Evolutionary conservation across 2,113 vertebrate genomes (phyloP).

Genomic region (Acrocephalus kingi): DNA sequence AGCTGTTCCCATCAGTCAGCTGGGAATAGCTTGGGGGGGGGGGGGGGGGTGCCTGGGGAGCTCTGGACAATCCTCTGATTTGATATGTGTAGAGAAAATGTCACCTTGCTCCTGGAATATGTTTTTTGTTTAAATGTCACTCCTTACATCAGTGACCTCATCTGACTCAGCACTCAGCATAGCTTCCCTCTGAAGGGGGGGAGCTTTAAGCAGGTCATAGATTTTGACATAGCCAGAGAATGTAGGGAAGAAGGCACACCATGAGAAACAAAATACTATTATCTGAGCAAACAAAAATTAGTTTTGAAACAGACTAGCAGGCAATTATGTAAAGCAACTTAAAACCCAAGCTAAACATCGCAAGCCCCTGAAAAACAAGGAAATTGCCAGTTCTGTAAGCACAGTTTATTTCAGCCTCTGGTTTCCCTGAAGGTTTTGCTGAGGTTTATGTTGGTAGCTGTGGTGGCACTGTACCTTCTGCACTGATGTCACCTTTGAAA

Average conservation of each 20-base stretch:
- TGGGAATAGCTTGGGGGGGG: not conserved
- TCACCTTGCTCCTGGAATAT: slow-evolving; percentile 5
- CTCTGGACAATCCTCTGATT: not conserved
- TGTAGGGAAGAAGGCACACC: not conserved
- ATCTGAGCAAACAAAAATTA: not conserved
- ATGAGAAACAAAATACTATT: not conserved
- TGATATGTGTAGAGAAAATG: slow-evolving; percentile 22
- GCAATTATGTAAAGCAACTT: not conserved
- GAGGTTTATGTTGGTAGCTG: not conserved
- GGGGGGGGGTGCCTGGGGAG: not conserved
- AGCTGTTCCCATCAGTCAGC: slow-evolving; percentile 36
- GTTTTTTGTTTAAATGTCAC: slow-evolving; percentile 12
- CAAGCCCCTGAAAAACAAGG: not conserved
- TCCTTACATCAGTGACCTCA: not conserved
- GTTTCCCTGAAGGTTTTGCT: not conserved
- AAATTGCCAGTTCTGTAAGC: not conserved
- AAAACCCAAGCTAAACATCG: not conserved
- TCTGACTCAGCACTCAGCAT: slow-evolving; percentile 21
- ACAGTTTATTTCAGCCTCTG: not conserved
- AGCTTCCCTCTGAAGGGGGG: not conserved
- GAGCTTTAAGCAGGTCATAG: not conserved
- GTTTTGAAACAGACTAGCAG: not conserved
- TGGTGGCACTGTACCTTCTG: not conserved
- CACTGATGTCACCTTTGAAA: not conserved
- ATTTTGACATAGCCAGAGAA: not conserved